Evolutionary conservation across 2,888 invertebrate species (phyloP), one percentile per base, ranked within the genome.

Genomic region (Apodemia mormo): DNA sequence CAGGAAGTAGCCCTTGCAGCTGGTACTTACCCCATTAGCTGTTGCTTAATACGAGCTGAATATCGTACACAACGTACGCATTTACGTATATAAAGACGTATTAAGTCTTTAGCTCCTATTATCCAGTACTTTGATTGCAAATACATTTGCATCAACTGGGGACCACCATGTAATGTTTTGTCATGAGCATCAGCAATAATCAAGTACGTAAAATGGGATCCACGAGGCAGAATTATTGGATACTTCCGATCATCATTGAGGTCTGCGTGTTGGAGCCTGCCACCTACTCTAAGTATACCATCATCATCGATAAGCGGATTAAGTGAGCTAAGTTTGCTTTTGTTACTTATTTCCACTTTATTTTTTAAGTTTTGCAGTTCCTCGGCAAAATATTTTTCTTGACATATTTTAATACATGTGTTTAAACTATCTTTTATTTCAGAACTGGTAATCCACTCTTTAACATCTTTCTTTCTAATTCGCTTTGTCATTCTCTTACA

Each of bases 101-200:
- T 70, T 7, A 67, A 54, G 49, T 61, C 67, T 45, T 73, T 75
- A 1, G 67, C 61, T 1, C 67, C 14, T 0, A 76, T 37, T 12
- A 76, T 68, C 75, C 75, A 76, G 40, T 74, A 78, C n/a, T 66
- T 74, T 2, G 67, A 54, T 43, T 75, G 70, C 2, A 73, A 8
- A 49, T 69, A 76, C 8, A 58, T 66, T 64, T 76, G n/a, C 75
- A 74, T 78, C 2, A 75, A 12, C 68, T 75, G 75, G 14, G 67
- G 54, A 10, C 76, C 77, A 33, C 77, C 77, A 67, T 80, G 79
- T n/a, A 79, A 37, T 1, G 77, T 77, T 37, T 67, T 72, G 0
- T 54, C 40, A 49, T 77, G 78, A 2, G 78, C 77, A 61, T 79
- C 79, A 4, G 66, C 43, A 2, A 78, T 65, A 2, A 78, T 69